Percentiles rank a stretch among this genome's conserved stretches.
These are phyloP conservation scores for Daubentonia madagascariensis DNA, from an alignment of 2,113 vertebrate species.

Conservation along the genomic window DNA sequence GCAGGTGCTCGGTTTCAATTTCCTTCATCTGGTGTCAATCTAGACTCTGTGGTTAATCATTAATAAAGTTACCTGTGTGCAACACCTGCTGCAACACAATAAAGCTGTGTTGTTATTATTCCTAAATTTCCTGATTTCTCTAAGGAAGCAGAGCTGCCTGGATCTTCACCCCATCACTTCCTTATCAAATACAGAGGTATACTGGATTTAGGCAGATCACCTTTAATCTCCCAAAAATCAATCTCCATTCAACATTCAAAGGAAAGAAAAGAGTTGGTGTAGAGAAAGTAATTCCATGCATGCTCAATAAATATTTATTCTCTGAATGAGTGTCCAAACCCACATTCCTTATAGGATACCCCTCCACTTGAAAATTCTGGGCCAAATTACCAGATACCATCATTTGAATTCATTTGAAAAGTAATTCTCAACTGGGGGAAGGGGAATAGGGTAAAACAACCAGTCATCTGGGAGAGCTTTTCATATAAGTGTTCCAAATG, in stretches of 20 bases:
- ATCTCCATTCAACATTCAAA: neutral
- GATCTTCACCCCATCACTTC: neutral
- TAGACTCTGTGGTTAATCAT: conserved; percentile 48
- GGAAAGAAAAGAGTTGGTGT: neutral
- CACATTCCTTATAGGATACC: neutral
- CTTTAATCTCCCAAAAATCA: neutral
- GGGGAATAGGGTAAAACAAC: neutral
- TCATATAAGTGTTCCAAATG: neutral
- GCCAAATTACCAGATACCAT: neutral
- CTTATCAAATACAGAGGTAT: neutral
- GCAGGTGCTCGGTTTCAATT: neutral
- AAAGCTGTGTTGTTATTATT: neutral
- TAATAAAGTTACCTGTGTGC: neutral
- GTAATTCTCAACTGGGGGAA: neutral
- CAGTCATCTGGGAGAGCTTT: neutral
- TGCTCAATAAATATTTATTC: neutral
- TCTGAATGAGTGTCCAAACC: neutral
- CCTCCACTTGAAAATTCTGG: neutral
- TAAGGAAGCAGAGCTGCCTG: neutral
- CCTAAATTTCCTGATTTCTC: neutral
- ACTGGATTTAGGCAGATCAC: neutral
- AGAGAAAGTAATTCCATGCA: neutral
- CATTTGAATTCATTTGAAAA: neutral
- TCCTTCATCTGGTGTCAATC: neutral
- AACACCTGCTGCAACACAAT: neutral